phyloP scores from a whole-genome alignment of 2,113 vertebrate species.

The Collichthys lucidus region DNA sequence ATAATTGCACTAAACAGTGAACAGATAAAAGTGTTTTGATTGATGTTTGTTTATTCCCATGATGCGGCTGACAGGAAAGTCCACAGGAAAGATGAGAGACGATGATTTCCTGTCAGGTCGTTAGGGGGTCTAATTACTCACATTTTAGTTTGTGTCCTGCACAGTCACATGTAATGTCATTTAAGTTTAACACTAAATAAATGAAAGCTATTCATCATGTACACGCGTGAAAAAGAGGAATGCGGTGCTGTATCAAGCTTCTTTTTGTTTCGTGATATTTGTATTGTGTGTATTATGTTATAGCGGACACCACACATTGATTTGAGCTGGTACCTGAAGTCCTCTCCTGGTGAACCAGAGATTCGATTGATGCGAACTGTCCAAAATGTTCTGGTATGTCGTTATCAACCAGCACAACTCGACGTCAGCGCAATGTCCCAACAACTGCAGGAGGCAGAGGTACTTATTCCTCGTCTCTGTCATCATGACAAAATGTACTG shows the following conservation, averaged over 20 bases:
- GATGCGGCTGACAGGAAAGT: constrained; percentile 40
- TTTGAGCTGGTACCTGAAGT: constrained; percentile 57
- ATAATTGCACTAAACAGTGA: constrained; percentile 22
- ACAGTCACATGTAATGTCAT: not conserved
- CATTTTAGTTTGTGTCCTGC: not conserved
- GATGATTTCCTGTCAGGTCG: constrained; percentile 66
- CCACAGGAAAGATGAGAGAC: constrained; percentile 63
- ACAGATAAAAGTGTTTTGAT: constrained; percentile 47
- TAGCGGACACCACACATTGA: constrained; percentile 63
- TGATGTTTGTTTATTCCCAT: constrained; percentile 57
- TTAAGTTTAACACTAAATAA: not conserved
- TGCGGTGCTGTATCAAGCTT: no score
- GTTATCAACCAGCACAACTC: constrained; percentile 87
- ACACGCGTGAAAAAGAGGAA: not conserved
- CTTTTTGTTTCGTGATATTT: not conserved
- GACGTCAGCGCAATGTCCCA: constrained; percentile 83
- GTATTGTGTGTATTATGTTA: constrained; percentile 21
- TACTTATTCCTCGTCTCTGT: constrained; percentile 48
- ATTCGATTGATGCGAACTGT: constrained; percentile 79
- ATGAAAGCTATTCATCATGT: not conserved
- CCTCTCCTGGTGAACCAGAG: constrained; percentile 65
- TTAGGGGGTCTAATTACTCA: constrained; percentile 27
- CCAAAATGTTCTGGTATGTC: constrained; percentile 86
- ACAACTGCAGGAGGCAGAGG: constrained; percentile 91
- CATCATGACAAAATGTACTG: not conserved